Evolutionary conservation across 2,888 invertebrate genomes (phyloP), one percentile per base, ranked within the genome.

Genomic region (Scaeva pyrastri): DNA sequence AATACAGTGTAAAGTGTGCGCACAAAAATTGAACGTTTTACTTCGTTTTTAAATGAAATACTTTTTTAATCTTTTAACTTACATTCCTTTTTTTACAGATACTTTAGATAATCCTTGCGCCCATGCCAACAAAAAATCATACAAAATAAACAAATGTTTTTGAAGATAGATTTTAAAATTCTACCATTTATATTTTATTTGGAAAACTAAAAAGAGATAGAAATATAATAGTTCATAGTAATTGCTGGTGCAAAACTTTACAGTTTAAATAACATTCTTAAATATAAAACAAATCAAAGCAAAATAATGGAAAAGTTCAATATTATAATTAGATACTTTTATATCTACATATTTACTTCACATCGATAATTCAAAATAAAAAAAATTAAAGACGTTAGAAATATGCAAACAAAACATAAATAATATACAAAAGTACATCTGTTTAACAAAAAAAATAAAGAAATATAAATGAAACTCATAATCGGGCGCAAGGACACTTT

Each of bases 401-500:
- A 55, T 26, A 14, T 1, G 23, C 45, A 55, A 66, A 64, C 10
- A 4, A 2, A 74, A 64, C 45, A 23, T 5, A 31, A 56, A 50
- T 19, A 36, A 55, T 21, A 39, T 41, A 7, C n/a, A 10, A 19
- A 48, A 23, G 10, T 52, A 52, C 11, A 14, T 1, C 1, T 23
- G 8, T 50, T 31, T 55, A 62, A 26, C 48, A 41, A 58, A 55
- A 60, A 70, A 52, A 31, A 39, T n/a, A 72, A 58, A 39, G 14
- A 58, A 45, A 66, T 45, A 16, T 21, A 66, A 85, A 73, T 19
- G 10, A 81, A 71, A 86, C 71, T 55, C 76, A 73, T 76, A 76
- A 77, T 62, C 74, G 81, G 86, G 86, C 86, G 86, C 86, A 86
- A 86, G 86, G 86, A 45, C 64, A 81, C 71, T 70, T 86, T 81